Evolutionary conservation across 1,140 invertebrate genomes (phyloP), one percentile per base, ranked within the genome.

Genomic region (Penaeus chinensis): DNA sequence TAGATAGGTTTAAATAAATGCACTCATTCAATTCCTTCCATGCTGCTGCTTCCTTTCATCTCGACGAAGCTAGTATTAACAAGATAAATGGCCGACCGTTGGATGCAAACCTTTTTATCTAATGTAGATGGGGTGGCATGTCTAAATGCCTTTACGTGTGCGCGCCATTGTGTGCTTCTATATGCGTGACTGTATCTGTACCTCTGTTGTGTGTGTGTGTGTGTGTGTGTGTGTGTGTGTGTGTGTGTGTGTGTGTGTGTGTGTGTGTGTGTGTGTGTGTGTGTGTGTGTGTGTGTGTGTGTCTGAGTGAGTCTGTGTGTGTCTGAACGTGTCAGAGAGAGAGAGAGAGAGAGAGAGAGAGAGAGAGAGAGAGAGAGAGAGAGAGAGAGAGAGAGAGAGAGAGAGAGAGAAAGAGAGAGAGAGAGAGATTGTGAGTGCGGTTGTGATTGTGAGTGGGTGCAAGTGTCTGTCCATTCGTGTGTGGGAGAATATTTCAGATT

Each of bases 301-400:
- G 32, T 62, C 2, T 82, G n/a, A 27, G 27, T 42, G 80, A 62
- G 13, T 63, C 7, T 62, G 47, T 82, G 24, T 42, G 37, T 63
- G 37, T 11, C 2, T 42, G 22, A 24, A 13, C 4, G 24, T 24
- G 61, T 62, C 18, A 82, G 80, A 82, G 61, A 82, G 80, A 82
- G 27, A 82, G 60, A 11, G 79, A 63, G 60, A 63, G 79, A 27
- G 19, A 32, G n/a, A 24, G 78, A 80, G 78, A 80, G 78, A 80
- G 78, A 80, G 78, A 80, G 78, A 80, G 3, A 80, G 78, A 80
- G 78, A 80, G 78, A 62, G 79, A 81, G 79, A 62, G 79, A 81
- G 79, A 81, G 54, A 81, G 54, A 81, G 60, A 62, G 60, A 24
- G 60, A 22, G 79, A 81, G 77, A 54, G 77, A 79, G 77, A 79